Evolutionary conservation across 2,888 invertebrate genomes (phyloP).

Genomic region (Drosophila subquinaria): DNA sequence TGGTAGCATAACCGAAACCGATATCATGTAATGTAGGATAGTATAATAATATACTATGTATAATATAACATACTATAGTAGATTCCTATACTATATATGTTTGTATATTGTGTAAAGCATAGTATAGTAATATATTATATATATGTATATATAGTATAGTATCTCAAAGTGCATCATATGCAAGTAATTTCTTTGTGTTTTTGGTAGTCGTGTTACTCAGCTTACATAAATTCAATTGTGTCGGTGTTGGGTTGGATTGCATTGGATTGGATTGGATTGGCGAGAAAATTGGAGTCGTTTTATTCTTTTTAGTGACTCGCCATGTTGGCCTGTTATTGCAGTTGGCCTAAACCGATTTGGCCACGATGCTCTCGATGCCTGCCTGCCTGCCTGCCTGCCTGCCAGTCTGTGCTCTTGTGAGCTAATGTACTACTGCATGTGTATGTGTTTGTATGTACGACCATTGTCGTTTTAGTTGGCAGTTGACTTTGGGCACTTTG

Average conservation of each 20-base stretch:
- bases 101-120: too few relatives aligned
- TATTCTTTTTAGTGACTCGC: slow-evolving; percentile 21
- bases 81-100: too few relatives aligned
- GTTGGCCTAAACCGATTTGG: slow-evolving; percentile 72
- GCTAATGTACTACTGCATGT: too few relatives aligned
- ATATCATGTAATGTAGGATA: too few relatives aligned
- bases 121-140: too few relatives aligned
- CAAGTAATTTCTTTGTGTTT: too few relatives aligned
- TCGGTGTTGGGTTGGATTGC: slow-evolving; percentile 43
- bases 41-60: neutral
- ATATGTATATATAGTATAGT: too few relatives aligned
- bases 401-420: slow-evolving; percentile 5
- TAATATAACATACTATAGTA: too few relatives aligned
- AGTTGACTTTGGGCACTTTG: slow-evolving; percentile 58
- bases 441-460: slow-evolving; percentile 13
- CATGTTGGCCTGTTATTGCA: slow-evolving; percentile 53
- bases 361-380: slow-evolving; percentile 20
- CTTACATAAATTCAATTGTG: slow-evolving; percentile 70
- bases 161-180: too few relatives aligned
- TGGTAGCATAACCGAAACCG: too few relatives aligned
- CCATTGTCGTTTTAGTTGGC: slow-evolving; percentile 37
- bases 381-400: neutral
- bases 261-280: slow-evolving; percentile 33
- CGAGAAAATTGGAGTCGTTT: slow-evolving; percentile 32
- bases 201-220: slow-evolving; percentile 17